These are phyloP conservation scores for Andricus curvator DNA, from an alignment of 2,888 invertebrate genomes.

Conservation along the genomic window DNA sequence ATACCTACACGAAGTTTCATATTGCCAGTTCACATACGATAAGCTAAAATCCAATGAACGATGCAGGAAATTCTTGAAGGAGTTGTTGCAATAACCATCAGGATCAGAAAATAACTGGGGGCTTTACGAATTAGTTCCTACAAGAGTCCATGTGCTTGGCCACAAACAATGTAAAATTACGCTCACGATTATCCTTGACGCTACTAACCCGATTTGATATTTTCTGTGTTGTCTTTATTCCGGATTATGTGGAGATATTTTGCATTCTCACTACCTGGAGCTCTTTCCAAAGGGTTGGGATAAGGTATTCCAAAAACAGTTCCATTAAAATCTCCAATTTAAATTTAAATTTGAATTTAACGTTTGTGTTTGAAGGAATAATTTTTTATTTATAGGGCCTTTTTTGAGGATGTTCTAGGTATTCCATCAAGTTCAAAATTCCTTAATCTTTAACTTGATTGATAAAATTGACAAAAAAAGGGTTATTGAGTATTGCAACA, in stretches of 20 bases:
- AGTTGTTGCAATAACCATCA: background rate
- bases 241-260: background rate
- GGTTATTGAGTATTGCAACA: too few relatives aligned
- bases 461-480: too few relatives aligned
- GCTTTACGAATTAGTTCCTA: background rate
- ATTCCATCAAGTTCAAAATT: too few relatives aligned
- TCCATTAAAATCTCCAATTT: too few relatives aligned
- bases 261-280: background rate
- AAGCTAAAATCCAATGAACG: background rate
- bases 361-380: too few relatives aligned
- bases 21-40: background rate
- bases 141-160: background rate
- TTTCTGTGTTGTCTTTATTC: conserved; percentile 13
- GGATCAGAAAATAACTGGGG: background rate
- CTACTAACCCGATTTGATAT: background rate
- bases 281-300: background rate
- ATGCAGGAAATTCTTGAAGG: background rate
- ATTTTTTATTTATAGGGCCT: too few relatives aligned
- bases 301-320: too few relatives aligned
- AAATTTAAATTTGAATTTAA: too few relatives aligned
- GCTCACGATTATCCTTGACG: background rate
- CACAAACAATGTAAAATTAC: conserved; percentile 15
- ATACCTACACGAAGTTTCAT: background rate
- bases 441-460: too few relatives aligned
- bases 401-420: too few relatives aligned